Percentiles rank a stretch among this genome's conserved stretches.
These are phyloP conservation scores for human DNA, from an alignment of 2,113 vertebrate species.

Conservation along the genomic window GRCh38 chr17:31706501-31707000, in stretches of 20 bases:
- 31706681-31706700: too few species aligned
- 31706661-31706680: neutral
- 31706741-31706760: neutral
- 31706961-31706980: neutral
- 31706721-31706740: neutral
- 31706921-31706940: neutral
- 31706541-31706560: neutral
- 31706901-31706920: neutral
- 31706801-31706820: neutral
- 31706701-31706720: neutral
- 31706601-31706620: neutral
- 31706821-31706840: neutral
- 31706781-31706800: neutral
- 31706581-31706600: neutral
- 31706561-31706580: neutral
- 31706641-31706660: neutral
- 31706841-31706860: neutral
- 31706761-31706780: neutral
- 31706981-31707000: slow-evolving; percentile 3
- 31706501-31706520: neutral
- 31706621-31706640: neutral
- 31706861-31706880: neutral
- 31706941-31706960: neutral
- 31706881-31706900: neutral
- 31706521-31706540: neutral